A percentile compares a stretch with the other conserved stretches of the same genome.
Evolutionary conservation across 2,797 vertebrate species (phyloP).

Genomic region (Gallinago nigripennis): DNA sequence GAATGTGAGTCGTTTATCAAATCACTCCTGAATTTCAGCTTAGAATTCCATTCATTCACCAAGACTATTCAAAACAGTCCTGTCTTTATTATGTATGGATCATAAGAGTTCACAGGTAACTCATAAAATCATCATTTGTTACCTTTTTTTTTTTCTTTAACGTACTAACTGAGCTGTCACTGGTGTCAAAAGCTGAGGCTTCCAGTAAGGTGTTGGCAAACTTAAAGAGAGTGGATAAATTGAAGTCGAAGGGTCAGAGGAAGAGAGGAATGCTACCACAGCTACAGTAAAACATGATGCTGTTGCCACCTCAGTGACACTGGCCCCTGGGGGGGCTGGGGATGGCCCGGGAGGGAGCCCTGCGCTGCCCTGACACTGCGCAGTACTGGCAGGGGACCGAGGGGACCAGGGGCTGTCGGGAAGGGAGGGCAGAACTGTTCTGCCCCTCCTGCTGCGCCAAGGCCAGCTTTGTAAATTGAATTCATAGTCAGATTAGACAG

Average conservation of each 20-base stretch:
- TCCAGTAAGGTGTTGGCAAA: constrained; percentile 32
- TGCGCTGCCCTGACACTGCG: fast-evolving
- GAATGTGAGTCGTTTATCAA: neutral
- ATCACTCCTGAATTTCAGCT: neutral
- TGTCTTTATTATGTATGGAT: neutral
- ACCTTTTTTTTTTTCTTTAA: neutral
- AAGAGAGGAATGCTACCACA: neutral
- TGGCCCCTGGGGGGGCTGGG: neutral
- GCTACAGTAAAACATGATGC: neutral
- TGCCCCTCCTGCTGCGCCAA: constrained; percentile 41
- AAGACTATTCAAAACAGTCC: neutral
- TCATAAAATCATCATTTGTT: neutral
- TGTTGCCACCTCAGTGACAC: neutral
- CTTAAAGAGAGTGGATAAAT: neutral
- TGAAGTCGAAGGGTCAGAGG: neutral
- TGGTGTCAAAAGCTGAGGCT: constrained; percentile 46
- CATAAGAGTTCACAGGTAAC: neutral
- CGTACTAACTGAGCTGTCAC: constrained; percentile 12
- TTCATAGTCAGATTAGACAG: constrained; percentile 38
- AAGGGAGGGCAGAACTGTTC: neutral
- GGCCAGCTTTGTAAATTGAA: constrained; percentile 49
- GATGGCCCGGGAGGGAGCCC: neutral
- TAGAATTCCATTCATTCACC: neutral
- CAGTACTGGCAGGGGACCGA: neutral
- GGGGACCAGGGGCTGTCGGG: neutral